Evolutionary conservation across 2,113 vertebrate genomes (phyloP).

Genomic region (Grammomys dolichurus): DNA sequence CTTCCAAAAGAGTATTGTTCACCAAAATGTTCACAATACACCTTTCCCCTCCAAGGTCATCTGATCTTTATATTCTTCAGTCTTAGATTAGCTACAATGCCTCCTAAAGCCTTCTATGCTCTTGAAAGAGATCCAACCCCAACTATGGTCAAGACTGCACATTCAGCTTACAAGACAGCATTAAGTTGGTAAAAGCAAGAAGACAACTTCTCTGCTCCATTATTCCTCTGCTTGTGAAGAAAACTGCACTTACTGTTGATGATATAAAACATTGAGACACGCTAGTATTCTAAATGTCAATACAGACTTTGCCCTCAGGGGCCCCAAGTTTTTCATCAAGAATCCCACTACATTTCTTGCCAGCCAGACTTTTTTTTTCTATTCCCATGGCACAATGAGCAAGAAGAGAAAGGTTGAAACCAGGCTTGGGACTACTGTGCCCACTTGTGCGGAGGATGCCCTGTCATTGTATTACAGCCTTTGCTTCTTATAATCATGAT

Average conservation of each 20-base stretch:
- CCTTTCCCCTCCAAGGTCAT: background rate
- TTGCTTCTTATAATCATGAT: conserved; percentile 10
- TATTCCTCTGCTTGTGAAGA: conserved; percentile 58
- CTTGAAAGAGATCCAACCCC: background rate
- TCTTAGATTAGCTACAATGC: background rate
- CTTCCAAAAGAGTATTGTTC: background rate
- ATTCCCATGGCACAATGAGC: background rate
- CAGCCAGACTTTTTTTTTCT: conserved; percentile 30
- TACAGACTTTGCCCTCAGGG: conserved; percentile 35
- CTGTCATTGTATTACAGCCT: background rate
- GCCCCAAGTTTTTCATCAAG: conserved; percentile 52
- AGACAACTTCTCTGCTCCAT: conserved; percentile 34
- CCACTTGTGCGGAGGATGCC: background rate
- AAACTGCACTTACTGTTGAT: conserved; percentile 71
- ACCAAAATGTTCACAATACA: background rate
- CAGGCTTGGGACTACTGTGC: background rate
- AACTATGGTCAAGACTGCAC: background rate
- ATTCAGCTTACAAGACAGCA: background rate
- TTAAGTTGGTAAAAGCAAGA: conserved; percentile 42
- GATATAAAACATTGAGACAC: conserved; percentile 71
- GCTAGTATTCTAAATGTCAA: conserved; percentile 66
- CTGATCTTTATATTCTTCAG: background rate
- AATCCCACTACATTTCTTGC: conserved; percentile 43
- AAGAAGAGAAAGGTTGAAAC: background rate
- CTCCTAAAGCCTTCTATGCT: background rate